Evolutionary conservation across 2,797 vertebrate genomes (phyloP).

Genomic region (Balearica regulorum): DNA sequence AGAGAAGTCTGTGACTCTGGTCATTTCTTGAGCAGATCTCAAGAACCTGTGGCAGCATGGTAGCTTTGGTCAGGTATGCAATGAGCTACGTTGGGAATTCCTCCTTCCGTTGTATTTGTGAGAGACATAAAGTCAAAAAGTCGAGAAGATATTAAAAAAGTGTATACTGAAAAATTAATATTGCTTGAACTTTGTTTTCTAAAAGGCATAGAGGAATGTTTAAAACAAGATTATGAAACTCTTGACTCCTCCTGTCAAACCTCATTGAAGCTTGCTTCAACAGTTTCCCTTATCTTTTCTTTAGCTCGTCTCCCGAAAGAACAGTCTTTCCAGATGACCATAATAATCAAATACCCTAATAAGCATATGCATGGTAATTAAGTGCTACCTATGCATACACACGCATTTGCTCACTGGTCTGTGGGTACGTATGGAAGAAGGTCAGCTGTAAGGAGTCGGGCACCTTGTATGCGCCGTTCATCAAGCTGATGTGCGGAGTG

Average conservation of each 20-base stretch:
- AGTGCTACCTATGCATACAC: not conserved
- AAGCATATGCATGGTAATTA: not conserved
- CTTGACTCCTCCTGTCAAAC: not conserved
- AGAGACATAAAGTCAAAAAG: not conserved
- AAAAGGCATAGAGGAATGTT: not conserved
- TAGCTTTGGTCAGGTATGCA: not conserved
- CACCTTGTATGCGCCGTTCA: not conserved
- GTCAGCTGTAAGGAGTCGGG: not conserved
- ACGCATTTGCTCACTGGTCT: not conserved
- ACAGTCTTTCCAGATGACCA: not conserved
- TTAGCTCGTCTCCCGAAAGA: not conserved
- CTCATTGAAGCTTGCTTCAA: not conserved
- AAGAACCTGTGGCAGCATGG: not conserved
- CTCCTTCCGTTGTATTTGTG: not conserved
- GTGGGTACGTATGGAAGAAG: not conserved
- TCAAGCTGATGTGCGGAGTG: not conserved
- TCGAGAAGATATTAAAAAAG: not conserved
- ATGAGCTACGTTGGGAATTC: fast-evolving
- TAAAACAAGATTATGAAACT: not conserved
- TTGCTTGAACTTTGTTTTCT: not conserved
- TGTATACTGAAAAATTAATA: not conserved
- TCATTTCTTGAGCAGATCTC: not conserved
- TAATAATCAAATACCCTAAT: not conserved
- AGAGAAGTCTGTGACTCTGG: not conserved
- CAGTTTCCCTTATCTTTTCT: not conserved